Percentiles rank a stretch among this genome's conserved stretches.
Conservation (phyloP, 2,888 invertebrate species). For the Keiferia lycopersicella region DNA sequence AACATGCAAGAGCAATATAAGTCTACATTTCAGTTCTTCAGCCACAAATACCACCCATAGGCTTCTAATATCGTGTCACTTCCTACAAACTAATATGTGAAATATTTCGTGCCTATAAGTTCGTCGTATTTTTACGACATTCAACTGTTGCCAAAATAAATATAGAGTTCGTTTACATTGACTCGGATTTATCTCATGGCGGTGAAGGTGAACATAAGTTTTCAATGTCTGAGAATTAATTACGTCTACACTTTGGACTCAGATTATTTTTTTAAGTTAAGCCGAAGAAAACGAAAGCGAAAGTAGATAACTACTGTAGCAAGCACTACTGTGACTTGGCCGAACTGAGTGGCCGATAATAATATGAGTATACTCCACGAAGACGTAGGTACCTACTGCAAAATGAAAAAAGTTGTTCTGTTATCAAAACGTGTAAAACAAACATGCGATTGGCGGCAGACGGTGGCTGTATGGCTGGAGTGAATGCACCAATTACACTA, state of each 20-base stretch:
- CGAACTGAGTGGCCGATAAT: background rate
- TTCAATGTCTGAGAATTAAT: background rate
- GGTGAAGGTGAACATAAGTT: slow-evolving; percentile 13
- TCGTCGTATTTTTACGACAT: slow-evolving; percentile 15
- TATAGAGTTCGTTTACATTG: slow-evolving; percentile 21
- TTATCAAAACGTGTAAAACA: slow-evolving; percentile 69
- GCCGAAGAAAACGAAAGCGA: slow-evolving; percentile 26
- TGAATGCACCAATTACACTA: slow-evolving; percentile 69
- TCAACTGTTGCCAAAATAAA: slow-evolving; percentile 23
- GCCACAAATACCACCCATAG: background rate
- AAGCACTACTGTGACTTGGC: slow-evolving; percentile 5
- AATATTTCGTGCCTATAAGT: background rate
- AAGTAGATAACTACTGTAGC: slow-evolving; percentile 31
- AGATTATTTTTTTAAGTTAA: slow-evolving; percentile 13
- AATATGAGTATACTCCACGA: slow-evolving; percentile 3
- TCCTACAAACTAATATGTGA: background rate
- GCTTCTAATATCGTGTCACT: background rate
- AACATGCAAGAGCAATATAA: background rate
- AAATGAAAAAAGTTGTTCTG: slow-evolving; percentile 49
- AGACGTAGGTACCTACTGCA: slow-evolving; percentile 42
- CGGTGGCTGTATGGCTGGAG: slow-evolving; percentile 37
- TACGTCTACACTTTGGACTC: background rate
- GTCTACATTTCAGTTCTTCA: background rate
- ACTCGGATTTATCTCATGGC: slow-evolving; percentile 11
- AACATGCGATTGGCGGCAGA: slow-evolving; percentile 44